Base-by-base conservation (phyloP, 1,140 invertebrate species). In the Physella acuta region DNA sequence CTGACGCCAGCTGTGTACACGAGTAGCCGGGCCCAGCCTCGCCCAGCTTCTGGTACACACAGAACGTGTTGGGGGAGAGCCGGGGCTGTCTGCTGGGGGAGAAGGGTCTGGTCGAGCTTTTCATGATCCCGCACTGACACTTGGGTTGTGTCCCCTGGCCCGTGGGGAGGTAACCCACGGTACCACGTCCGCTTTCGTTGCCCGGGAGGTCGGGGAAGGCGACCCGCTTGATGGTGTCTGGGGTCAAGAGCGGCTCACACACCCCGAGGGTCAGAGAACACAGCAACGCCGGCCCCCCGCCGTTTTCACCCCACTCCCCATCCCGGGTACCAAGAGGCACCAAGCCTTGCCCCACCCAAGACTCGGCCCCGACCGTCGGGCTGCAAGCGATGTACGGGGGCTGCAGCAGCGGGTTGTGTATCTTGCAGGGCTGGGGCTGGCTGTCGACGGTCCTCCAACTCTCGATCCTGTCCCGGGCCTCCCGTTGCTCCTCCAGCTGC, bases 401-500 rank as follows among this genome's bases (percentile, higher is more conserved):
- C 31, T 39, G 49, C 8, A 30, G 58, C 26, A 4, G 26, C 28
- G 34, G 28, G 20, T n/a, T 11, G 17, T 64, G 62, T 8, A 8
- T 30, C 26, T 34, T 24, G 30, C 39, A 49, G 1, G 34, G 36
- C 62, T 63, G 49, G 30, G 33, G 44, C 37, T 66, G 34, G 16
- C 36, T 44, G 37, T 59, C 36, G 28, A 36, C 34, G 2, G 39
- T 26, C 24, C 52, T 55, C 60, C 28, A 58, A 37, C 31, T 33
- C 24, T 68, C 58, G 4, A 51, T 51, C 28, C 63, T 49, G 33
- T 69, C 53, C 14, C 62, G 24, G 0, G 62, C 63, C 0, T 49
- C 33, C 26, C 37, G 63, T 1, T 20, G 24, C 33, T 64, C 53
- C 56, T 74, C 73, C 16, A 74, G 30, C 44, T 71, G 58, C 51